Evolutionary conservation across 1,140 invertebrate species (phyloP).

Genomic region (Pseudoatta argentina): DNA sequence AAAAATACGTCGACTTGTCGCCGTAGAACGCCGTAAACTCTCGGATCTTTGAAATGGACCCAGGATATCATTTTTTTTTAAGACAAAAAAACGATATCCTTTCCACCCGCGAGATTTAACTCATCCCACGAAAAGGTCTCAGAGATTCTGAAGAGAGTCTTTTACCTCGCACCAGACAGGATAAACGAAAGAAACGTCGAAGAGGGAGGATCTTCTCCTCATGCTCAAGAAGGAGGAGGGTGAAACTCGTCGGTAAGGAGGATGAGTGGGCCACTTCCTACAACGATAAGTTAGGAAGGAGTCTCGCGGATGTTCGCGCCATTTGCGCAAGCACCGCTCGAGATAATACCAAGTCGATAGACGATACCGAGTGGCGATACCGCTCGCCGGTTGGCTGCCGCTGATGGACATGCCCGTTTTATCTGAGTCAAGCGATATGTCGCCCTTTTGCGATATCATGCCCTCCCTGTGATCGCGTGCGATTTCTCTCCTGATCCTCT

Average conservation of each 20-base stretch:
- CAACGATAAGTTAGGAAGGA: slow-evolving; percentile 83
- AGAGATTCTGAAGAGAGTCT: slow-evolving; percentile 59
- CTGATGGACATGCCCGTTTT: slow-evolving; percentile 79
- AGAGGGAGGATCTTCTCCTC: not conserved
- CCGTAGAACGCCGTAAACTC: not conserved
- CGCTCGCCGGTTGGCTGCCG: slow-evolving; percentile 65
- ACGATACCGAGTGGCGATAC: slow-evolving; percentile 78
- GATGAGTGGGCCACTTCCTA: slow-evolving; percentile 81
- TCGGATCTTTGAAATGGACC: slow-evolving; percentile 26
- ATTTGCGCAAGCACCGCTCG: slow-evolving; percentile 81
- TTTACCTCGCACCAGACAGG: slow-evolving; percentile 65
- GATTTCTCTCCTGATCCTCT: slow-evolving; percentile 20
- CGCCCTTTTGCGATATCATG: slow-evolving; percentile 49
- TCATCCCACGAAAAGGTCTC: slow-evolving; percentile 49
- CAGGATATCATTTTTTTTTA: not conserved
- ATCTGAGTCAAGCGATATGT: slow-evolving; percentile 65
- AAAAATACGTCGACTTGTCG: not conserved
- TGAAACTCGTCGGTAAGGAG: slow-evolving; percentile 57
- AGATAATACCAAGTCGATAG: slow-evolving; percentile 80
- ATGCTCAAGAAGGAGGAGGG: not conserved
- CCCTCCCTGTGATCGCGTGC: slow-evolving; percentile 29
- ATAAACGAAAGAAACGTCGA: slow-evolving; percentile 68
- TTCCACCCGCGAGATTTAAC: slow-evolving; percentile 35
- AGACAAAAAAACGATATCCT: slow-evolving; percentile 61
- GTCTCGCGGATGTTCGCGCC: slow-evolving; percentile 84